Evolutionary conservation across 2,113 vertebrate genomes (phyloP), one percentile per base, ranked within the genome.

Genomic region (Pterocles gutturalis): DNA sequence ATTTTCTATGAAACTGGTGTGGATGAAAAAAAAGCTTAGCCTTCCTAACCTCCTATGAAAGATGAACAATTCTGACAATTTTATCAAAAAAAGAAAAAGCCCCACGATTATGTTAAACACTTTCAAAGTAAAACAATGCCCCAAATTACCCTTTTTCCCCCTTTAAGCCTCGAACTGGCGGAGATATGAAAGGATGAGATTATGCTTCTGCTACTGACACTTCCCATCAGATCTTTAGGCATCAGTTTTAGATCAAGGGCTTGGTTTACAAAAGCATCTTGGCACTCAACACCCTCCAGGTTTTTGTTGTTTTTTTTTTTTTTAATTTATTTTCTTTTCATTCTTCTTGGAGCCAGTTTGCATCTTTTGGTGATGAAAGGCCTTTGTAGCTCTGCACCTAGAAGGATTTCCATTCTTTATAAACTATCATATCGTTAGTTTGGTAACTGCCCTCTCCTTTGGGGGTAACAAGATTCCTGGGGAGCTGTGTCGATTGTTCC

Each of bases 151-250:
- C 43, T 38, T 78, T 24, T 11, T 3, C 0, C 14, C 14, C 78
- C 49, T 62, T 41, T 45, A 16, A 92, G 55, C 71, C 92, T 55
- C 53, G 64, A 94, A 87, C 89, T 96, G 95, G 90, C 88, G 1
- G 61, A 62, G 92, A 97, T 95, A 95, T 95, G 83, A 97, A 96
- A 96, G 94, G 90, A 36, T 89, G 77, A 94, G 89, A 90, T 96
- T 93, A 87, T 71, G 24, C 70, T 66, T 75, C 72, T 94, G 51
- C 85, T 96, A 3, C 90, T 78, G 92, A 81, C 92, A 97, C 83
- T 97, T 96, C 95, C 94, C 97, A 96, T 96, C 94, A 96, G 95
- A 97, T 95, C 94, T 96, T 67, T 21, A 71, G 48, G 95, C 95
- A 90, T 92, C 92, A 75, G 34, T 43, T 97, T 84, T 62, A 97